phyloP scores from a whole-genome alignment of 2,113 vertebrate genomes.

The Seriola quinqueradiata region DNA sequence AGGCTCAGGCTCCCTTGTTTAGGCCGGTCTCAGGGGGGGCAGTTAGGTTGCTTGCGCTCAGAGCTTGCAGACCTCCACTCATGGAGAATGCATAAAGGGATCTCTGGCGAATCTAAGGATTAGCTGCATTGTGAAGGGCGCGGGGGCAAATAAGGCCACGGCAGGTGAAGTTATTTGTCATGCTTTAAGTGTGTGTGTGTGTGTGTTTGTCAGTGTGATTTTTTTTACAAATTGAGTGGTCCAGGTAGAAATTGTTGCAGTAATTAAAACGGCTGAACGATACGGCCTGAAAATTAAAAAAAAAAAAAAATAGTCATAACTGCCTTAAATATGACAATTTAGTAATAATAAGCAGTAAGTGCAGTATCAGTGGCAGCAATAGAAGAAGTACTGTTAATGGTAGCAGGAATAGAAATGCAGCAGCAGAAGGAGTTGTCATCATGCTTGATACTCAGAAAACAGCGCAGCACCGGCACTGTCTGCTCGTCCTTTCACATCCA shows the following conservation, averaged over 20 bases:
- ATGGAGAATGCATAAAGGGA: constrained; percentile 80
- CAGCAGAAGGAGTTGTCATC: neutral
- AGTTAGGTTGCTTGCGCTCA: constrained; percentile 67
- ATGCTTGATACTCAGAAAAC: neutral
- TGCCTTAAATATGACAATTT: too few species aligned
- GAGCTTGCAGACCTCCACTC: constrained; percentile 65
- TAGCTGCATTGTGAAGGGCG: constrained; percentile 49
- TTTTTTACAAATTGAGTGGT: neutral
- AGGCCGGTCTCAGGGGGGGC: constrained; percentile 65
- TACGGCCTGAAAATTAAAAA: neutral
- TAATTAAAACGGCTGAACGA: neutral
- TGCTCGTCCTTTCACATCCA: neutral
- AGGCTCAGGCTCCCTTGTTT: constrained; percentile 66
- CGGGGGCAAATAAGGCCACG: constrained; percentile 47
- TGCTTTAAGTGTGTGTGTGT: constrained; percentile 21
- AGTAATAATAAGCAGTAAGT: too few species aligned
- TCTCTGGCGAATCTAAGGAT: constrained; percentile 70
- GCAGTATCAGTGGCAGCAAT: neutral
- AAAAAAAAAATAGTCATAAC: neutral
- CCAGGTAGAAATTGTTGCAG: neutral
- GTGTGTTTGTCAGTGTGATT: constrained; percentile 13
- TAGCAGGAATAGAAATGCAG: neutral
- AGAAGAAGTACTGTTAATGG: too few species aligned
- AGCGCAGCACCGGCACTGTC: neutral
- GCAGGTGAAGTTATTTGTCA: constrained; percentile 40